Conservation (phyloP, 2,113 vertebrate species). For the Daboia siamensis region DNA sequence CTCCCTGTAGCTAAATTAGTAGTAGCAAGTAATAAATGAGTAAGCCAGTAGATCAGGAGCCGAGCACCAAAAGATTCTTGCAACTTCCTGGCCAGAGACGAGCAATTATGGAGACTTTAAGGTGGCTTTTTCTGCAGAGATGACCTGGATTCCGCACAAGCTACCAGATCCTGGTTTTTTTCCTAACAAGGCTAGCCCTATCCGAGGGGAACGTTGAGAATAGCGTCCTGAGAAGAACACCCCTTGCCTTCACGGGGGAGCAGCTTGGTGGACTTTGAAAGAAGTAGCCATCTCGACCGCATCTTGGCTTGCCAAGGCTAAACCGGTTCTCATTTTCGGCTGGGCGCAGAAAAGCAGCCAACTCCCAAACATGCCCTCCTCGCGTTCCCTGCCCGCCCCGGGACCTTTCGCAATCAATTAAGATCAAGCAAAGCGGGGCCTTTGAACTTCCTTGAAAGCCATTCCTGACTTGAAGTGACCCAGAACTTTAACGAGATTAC, state of each 20-base stretch:
- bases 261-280: not conserved
- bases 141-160: not conserved
- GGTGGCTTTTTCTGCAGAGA: too few species aligned
- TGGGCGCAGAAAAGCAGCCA: not conserved
- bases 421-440: not conserved
- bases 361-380: not conserved
- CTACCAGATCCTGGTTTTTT: not conserved
- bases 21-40: too few species aligned
- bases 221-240: not conserved
- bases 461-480: not conserved
- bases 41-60: too few species aligned
- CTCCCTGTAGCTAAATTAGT: too few species aligned
- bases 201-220: not conserved
- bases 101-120: too few species aligned
- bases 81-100: too few species aligned
- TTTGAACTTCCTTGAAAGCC: not conserved
- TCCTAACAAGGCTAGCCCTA: not conserved
- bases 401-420: not conserved
- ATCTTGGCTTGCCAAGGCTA: not conserved
- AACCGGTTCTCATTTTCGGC: not conserved
- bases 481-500: not conserved
- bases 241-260: not conserved
- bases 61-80: too few species aligned
- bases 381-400: not conserved
- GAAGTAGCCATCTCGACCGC: not conserved